Conservation (phyloP, 2,888 invertebrate species). For the Achlya flavicornis region DNA sequence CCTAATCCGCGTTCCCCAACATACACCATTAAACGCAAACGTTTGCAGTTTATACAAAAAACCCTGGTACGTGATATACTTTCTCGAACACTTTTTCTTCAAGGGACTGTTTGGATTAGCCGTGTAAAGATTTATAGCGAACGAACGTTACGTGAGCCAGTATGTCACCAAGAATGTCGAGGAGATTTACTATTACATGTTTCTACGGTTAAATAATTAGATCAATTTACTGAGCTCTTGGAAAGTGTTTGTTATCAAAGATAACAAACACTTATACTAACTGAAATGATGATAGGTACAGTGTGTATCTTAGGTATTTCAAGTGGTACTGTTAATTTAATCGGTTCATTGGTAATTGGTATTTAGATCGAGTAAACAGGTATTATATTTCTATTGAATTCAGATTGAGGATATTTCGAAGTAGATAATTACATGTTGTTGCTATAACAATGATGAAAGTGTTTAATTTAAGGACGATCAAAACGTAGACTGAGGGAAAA, state of each 20-base stretch:
- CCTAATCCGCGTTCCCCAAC: conserved; percentile 36
- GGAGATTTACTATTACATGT: conserved; percentile 26
- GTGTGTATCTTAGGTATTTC: background rate
- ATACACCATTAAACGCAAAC: conserved; percentile 54
- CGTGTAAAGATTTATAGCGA: conserved; percentile 59
- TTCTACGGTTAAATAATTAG: conserved; percentile 11
- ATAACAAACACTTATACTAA: too few relatives aligned
- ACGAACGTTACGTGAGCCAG: conserved; percentile 40
- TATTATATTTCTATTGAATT: background rate
- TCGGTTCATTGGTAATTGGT: background rate
- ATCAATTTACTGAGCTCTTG: background rate
- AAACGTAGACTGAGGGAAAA: background rate
- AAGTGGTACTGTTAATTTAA: background rate
- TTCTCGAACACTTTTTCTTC: conserved; percentile 45
- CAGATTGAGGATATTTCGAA: background rate
- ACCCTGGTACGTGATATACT: conserved; percentile 53
- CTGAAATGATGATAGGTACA: too few relatives aligned
- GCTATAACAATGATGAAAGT: background rate
- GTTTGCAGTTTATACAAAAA: conserved; percentile 61
- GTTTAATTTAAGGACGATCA: background rate
- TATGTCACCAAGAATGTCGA: conserved; percentile 35
- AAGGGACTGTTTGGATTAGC: conserved; percentile 56
- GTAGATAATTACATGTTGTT: background rate
- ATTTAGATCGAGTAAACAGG: background rate
- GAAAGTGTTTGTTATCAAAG: background rate